phyloP scores from a whole-genome alignment of 2,888 invertebrate genomes.

The Scaptomyza parva region DNA sequence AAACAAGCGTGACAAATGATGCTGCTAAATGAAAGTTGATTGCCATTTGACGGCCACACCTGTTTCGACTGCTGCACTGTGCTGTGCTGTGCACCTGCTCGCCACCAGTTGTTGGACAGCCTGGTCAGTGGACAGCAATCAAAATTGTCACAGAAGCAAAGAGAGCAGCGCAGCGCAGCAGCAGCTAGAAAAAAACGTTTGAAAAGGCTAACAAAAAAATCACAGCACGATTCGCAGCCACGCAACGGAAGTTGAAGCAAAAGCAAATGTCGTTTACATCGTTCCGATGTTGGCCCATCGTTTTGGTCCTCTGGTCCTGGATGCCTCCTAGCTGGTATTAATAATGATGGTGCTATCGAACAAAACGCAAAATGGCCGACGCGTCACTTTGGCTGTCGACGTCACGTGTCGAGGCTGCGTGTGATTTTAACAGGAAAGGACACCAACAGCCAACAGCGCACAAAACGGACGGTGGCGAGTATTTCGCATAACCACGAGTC shows the following conservation, averaged over 20 bases:
- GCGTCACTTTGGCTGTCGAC: conserved; percentile 30
- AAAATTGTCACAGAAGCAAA: conserved; percentile 59
- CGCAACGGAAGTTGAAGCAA: conserved; percentile 69
- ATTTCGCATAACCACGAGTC: conserved; percentile 26
- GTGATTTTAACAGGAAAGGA: conserved; percentile 58
- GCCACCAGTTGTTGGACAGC: conserved; percentile 19
- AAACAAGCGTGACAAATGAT: conserved; percentile 84
- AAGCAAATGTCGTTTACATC: conserved; percentile 53
- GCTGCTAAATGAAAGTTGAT: conserved; percentile 85
- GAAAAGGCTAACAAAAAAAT: conserved; percentile 42
- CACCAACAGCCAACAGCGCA: conserved; percentile 29
- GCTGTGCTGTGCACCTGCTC: conserved; percentile 2
- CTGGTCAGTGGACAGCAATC: conserved; percentile 58
- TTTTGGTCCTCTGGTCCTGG: conserved; percentile 17
- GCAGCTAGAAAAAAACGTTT: background rate
- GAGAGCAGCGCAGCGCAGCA: conserved; percentile 1
- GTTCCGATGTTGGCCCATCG: conserved; percentile 16
- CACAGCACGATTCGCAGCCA: conserved; percentile 51
- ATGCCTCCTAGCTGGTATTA: conserved; percentile 59
- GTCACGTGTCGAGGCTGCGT: conserved; percentile 74
- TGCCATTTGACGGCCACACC: conserved; percentile 81
- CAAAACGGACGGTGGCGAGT: conserved; percentile 47
- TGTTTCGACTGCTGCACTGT: conserved; percentile 48
- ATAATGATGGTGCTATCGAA: conserved; percentile 67
- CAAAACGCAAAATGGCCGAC: conserved; percentile 74